Base-by-base conservation (phyloP, 2,888 invertebrate species). In the Chloromyia formosa region DNA sequence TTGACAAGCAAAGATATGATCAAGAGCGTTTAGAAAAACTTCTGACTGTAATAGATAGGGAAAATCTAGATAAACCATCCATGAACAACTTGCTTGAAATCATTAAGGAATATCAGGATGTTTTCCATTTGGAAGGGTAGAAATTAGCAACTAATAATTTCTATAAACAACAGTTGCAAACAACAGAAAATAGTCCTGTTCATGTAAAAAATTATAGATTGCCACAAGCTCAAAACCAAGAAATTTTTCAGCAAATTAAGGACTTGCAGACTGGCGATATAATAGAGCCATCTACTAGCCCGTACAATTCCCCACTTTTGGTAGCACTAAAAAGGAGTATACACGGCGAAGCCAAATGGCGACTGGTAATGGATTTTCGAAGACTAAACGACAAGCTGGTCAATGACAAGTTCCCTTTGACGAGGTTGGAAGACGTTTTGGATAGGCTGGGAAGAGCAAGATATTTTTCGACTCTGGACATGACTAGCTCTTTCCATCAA, bases 121-220 rank as follows among this genome's bases (percentile, higher is more conserved):
- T 45, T n/a, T 64, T 64, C 18, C 42, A 64, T 20, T 18, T 64
- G 7, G 20, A 64, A 42, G 64, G 64, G 5, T 40, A 64, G 20
- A 42, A 42, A n/a, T 45, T 64, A 2, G 1, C 42, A 3, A 45
- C 10, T 18, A 64, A 64, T 16, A 42, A 64, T 64, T 64, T 64
- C 42, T 54, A 54, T 16, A 54, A 42, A 45, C 64, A 64, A 16
- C n/a, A 18, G 35, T 18, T 61, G 35, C 12, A 61, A 10, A 23
- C 35, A 9, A 7, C 10, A 1, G 27, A 61, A 14, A 77, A 77
- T 74, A 49, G 66, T 22, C 73, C 62, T 40, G 75, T 18, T 73
- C 35, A 60, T 58, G 73, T 61, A 53, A 54, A 54, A 54, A 54
- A 54, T 16, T 54, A 54, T 54, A 5, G n/a, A 54, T n/a, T 42